Conservation (phyloP, 2,888 invertebrate genomes). For the Acronicta alni region DNA sequence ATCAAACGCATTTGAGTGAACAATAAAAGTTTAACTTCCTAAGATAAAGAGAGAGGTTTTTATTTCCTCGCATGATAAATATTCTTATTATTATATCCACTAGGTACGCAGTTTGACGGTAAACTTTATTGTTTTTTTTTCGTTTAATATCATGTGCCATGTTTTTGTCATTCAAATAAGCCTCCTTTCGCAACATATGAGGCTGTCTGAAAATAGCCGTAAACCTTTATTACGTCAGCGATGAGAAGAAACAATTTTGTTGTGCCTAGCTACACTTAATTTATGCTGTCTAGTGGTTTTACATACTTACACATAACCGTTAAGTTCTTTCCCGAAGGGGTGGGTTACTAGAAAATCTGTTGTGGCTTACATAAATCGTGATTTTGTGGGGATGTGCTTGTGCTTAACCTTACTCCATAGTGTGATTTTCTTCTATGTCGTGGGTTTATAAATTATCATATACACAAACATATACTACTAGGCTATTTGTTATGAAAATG, state of each 20-base stretch:
- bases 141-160: slow-evolving; percentile 30
- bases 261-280: slow-evolving; percentile 25
- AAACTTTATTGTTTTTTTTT: slow-evolving; percentile 28
- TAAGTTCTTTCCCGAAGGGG: too few relatives aligned
- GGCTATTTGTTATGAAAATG: too few relatives aligned
- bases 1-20: too few relatives aligned
- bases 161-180: slow-evolving; percentile 58
- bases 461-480: too few relatives aligned
- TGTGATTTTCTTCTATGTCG: too few relatives aligned
- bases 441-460: too few relatives aligned
- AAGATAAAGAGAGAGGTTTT: background rate
- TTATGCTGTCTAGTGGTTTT: slow-evolving; percentile 34
- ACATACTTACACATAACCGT: background rate
- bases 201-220: slow-evolving; percentile 34
- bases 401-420: too few relatives aligned
- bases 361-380: too few relatives aligned
- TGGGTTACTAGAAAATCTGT: too few relatives aligned
- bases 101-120: slow-evolving; percentile 3
- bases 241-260: slow-evolving; percentile 52
- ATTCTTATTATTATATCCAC: background rate
- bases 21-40: too few relatives aligned
- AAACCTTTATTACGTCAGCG: slow-evolving; percentile 42
- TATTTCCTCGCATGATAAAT: background rate
- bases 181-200: slow-evolving; percentile 46
- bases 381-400: too few relatives aligned